Conservation (phyloP, 2,113 vertebrate species). For the Pteropus alecto region DNA sequence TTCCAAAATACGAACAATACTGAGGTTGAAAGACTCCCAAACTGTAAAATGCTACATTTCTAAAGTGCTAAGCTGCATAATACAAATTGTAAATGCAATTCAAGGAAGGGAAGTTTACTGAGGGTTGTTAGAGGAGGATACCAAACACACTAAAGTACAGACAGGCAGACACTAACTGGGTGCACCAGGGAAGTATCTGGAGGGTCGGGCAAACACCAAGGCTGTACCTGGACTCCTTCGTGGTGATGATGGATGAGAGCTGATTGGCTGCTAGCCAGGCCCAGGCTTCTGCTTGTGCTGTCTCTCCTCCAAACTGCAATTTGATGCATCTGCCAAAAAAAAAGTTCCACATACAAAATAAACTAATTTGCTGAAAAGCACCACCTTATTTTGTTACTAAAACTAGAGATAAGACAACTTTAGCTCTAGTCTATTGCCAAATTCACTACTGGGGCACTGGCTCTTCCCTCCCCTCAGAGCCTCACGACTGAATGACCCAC, state of each 20-base stretch:
- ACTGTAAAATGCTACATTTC: neutral
- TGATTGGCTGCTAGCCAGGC: constrained; percentile 95
- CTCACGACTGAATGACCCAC: neutral
- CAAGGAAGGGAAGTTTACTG: neutral
- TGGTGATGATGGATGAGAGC: constrained; percentile 89
- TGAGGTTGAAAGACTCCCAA: neutral
- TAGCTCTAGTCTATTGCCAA: neutral
- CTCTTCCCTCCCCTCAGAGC: neutral
- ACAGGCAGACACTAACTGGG: neutral
- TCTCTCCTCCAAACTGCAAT: constrained; percentile 92
- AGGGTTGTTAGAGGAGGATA: neutral
- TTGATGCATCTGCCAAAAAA: constrained; percentile 89
- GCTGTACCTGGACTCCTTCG: constrained; percentile 93
- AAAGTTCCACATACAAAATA: neutral
- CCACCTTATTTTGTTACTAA: neutral
- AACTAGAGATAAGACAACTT: neutral
- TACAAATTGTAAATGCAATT: neutral
- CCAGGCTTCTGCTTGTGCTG: constrained; percentile 92
- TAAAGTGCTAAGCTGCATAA: neutral
- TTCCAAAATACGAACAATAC: neutral
- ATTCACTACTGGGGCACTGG: neutral
- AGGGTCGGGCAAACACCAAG: neutral
- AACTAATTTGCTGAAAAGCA: neutral
- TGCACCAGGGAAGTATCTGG: neutral
- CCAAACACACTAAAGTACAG: neutral